Evolutionary conservation across 2,113 vertebrate genomes (phyloP).

Genomic region (Seriola aureovittata): DNA sequence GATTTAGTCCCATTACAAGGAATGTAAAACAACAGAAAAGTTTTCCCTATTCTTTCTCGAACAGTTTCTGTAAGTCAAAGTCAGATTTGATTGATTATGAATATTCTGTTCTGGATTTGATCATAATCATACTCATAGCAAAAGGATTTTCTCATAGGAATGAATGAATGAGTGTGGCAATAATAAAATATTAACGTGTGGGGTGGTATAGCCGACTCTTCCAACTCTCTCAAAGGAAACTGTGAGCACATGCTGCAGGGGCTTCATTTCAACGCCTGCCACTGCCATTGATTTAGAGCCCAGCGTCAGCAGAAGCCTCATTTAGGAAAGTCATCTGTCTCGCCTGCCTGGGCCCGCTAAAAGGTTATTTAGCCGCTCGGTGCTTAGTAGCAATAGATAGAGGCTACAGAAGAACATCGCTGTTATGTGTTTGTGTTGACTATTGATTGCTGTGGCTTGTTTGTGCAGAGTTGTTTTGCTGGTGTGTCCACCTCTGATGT

Average conservation of each 20-base stretch:
- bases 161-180: conserved; percentile 24
- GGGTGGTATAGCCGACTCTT: conserved; percentile 43
- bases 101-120: conserved; percentile 37
- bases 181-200: conserved; percentile 76
- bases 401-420: conserved; percentile 35
- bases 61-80: neutral
- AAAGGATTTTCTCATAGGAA: conserved; percentile 66
- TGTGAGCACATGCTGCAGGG: conserved; percentile 65
- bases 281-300: conserved; percentile 77
- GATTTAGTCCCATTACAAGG: neutral
- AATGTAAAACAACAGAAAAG: neutral
- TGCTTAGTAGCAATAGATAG: conserved; percentile 59
- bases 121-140: conserved; percentile 52
- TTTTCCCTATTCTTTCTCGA: neutral
- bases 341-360: conserved; percentile 62
- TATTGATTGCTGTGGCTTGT: conserved; percentile 68
- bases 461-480: conserved; percentile 49
- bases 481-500: conserved; percentile 26
- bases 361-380: conserved; percentile 68
- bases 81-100: conserved; percentile 41
- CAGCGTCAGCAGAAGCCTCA: conserved; percentile 70
- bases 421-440: conserved; percentile 60
- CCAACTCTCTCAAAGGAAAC: conserved; percentile 53
- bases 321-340: conserved; percentile 75
- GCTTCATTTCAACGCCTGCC: conserved; percentile 73